These are phyloP conservation scores for Solenopsis invicta DNA, from an alignment of 1,140 invertebrate genomes.

Conservation along the genomic window DNA sequence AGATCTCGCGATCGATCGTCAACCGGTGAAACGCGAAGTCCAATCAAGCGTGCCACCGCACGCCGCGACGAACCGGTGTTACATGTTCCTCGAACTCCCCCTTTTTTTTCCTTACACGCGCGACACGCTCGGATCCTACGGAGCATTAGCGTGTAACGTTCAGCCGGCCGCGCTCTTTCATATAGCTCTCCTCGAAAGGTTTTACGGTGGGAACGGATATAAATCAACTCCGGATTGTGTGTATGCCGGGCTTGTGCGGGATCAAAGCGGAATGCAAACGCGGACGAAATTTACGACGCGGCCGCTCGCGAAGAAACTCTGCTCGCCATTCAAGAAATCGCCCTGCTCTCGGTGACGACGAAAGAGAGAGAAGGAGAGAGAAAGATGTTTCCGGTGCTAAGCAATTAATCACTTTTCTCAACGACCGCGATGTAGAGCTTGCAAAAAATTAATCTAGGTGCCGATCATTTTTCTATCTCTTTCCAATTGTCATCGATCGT, in stretches of 20 bases:
- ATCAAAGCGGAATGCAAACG: slow-evolving; percentile 28
- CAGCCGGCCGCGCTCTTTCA: neutral
- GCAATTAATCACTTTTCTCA: neutral
- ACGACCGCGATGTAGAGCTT: neutral
- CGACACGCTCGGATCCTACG: slow-evolving; percentile 28
- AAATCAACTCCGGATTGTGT: slow-evolving; percentile 26
- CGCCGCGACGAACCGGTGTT: slow-evolving; percentile 55
- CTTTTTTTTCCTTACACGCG: slow-evolving; percentile 30
- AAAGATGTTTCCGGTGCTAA: neutral
- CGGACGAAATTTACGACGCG: slow-evolving; percentile 45
- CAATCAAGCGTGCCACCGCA: slow-evolving; percentile 57
- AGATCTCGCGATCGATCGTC: slow-evolving; percentile 45
- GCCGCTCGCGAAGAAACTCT: neutral
- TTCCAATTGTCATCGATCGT: neutral
- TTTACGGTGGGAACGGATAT: slow-evolving; percentile 29
- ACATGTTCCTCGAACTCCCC: slow-evolving; percentile 32
- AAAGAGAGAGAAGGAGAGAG: neutral
- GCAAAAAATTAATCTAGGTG: neutral
- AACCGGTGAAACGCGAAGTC: slow-evolving; percentile 32
- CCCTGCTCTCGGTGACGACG: neutral
- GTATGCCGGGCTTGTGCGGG: neutral
- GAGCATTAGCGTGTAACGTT: slow-evolving; percentile 53
- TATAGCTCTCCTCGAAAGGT: slow-evolving; percentile 1
- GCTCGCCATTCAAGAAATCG: neutral
- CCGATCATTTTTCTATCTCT: slow-evolving; percentile 11